A percentile compares a stretch with the other conserved stretches of the same genome.
Conservation (phyloP, 2,888 invertebrate species). For the Therioaphis trifolii region DNA sequence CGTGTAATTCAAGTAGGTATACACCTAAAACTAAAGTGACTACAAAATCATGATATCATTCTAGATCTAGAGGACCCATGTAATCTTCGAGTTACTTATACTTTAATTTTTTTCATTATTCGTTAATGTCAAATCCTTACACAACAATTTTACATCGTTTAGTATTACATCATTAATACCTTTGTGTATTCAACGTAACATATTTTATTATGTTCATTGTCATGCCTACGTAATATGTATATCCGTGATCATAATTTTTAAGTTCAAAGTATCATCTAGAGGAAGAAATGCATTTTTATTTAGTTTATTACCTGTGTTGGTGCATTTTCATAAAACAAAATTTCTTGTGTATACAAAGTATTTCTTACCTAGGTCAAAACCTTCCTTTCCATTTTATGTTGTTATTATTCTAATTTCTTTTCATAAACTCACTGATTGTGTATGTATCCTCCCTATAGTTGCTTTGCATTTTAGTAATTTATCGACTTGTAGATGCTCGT, state of each 20-base stretch:
- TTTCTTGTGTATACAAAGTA: not conserved
- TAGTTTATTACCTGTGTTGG: not conserved
- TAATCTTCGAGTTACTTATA: not conserved
- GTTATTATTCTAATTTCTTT: not conserved
- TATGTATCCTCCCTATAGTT: not conserved
- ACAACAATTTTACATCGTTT: not conserved
- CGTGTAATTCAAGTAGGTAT: not conserved
- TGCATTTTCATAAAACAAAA: too few species aligned
- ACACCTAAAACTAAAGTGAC: not conserved
- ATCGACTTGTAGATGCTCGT: too few species aligned
- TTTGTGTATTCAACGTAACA: not conserved
- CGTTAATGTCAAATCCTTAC: too few species aligned
- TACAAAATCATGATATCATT: not conserved
- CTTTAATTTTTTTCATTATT: not conserved
- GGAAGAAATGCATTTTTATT: not conserved
- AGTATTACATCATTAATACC: not conserved
- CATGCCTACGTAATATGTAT: not conserved
- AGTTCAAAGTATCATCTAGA: constrained; percentile 19
- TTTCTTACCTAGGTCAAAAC: not conserved
- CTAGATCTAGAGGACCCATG: not conserved
- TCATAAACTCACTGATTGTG: not conserved
- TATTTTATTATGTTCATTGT: not conserved
- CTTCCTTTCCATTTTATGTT: constrained; percentile 13
- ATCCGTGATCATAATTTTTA: constrained; percentile 5
- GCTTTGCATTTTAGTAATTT: too few species aligned